Evolutionary conservation across 2,888 invertebrate species (phyloP), one percentile per base, ranked within the genome.

Genomic region (Euplexia lucipara): DNA sequence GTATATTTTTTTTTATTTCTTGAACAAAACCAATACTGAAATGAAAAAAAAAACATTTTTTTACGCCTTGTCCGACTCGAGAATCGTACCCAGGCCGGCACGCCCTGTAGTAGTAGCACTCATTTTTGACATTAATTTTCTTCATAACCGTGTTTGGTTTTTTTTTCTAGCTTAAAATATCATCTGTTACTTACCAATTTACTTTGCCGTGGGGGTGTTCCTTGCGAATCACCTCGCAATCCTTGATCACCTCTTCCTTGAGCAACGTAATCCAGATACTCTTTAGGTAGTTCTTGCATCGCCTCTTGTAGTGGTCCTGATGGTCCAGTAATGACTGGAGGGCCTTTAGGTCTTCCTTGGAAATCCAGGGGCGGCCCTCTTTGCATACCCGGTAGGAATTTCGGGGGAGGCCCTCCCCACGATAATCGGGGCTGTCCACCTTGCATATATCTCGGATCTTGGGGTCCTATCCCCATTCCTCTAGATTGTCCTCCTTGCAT

Each of bases 321-420:
- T 2, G 6, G 22, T 8, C 22, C 22, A 2, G 70, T 42, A 14
- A 42, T 42, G 3, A 47, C 70, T 3, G 18, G 1, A 1, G 42
- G 18, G 8, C 44, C 39, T 35, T 41, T 54, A 16, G 20, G 39
- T 47, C 14, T 65, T 41, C 1, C n/a, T 10, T 35, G 16, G 14
- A 16, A 16, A 14, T 22, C 10, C 10, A 26, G 26, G n/a, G 47
- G 47, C 2, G 12, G 3, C 0, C 9, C 30, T 8, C 10, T 16
- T 2, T 10, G 30, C 20, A 8, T 30, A n/a, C n/a, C n/a, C n/a
- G n/a, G n/a, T n/a, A n/a, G n/a, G 7, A 34, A 44, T 1, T 0
- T 22, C 1, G 32, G 3, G 0, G 30, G 44, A 5, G 26, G 1
- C 0, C 2, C 26, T 5, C 2, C 1, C 1, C 8, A 4, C 16